Conservation (phyloP, 2,113 vertebrate genomes). For the Lepidothrix coronata region DNA sequence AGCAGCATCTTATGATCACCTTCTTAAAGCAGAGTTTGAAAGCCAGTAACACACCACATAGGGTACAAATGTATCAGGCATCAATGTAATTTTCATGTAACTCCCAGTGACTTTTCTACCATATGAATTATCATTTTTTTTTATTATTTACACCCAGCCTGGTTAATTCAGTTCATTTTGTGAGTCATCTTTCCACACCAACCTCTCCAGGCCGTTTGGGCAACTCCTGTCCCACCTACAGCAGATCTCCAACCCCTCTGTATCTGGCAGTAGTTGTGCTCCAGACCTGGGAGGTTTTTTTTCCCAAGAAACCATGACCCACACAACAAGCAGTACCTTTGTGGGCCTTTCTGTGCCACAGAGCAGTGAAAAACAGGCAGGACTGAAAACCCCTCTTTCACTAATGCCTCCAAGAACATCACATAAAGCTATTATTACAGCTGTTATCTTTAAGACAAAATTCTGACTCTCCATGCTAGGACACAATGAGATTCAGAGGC, state of each 20-base stretch:
- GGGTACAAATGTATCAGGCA: neutral
- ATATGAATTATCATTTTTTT: neutral
- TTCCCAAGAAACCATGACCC: neutral
- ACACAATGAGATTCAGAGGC: neutral
- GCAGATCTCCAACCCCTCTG: accelerated
- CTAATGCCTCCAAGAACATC: neutral
- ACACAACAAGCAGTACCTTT: accelerated
- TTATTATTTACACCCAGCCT: neutral
- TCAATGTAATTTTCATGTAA: accelerated
- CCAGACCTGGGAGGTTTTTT: neutral
- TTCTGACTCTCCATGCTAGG: neutral
- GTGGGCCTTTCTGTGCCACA: neutral
- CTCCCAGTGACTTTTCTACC: neutral
- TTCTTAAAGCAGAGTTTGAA: neutral
- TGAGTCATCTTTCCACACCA: accelerated
- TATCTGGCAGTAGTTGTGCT: accelerated
- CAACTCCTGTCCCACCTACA: neutral
- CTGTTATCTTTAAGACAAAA: neutral
- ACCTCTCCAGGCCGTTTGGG: accelerated
- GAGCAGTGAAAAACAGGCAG: neutral
- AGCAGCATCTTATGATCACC: neutral
- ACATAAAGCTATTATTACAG: accelerated
- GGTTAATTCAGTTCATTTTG: neutral
- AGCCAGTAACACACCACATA: accelerated
- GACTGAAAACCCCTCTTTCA: neutral